Evolutionary conservation across 2,888 invertebrate genomes (phyloP), one percentile per base, ranked within the genome.

Genomic region (Laspeyria flexula): DNA sequence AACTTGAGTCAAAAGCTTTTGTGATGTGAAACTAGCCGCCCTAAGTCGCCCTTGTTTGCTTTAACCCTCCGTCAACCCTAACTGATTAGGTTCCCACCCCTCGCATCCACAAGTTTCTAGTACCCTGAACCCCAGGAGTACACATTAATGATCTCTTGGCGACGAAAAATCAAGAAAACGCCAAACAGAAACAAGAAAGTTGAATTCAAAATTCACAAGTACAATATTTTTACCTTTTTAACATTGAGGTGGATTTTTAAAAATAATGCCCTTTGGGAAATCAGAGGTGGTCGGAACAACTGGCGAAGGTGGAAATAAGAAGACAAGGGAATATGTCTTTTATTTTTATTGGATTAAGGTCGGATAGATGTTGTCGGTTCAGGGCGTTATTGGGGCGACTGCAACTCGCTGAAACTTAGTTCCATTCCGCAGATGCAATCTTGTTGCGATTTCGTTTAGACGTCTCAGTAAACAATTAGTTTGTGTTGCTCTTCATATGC

Each of bases 211-310:
- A 80, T 79, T 84, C 70, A 73, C 69, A 79, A 80, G 79, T 72
- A 79, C 75, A 82, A 85, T 84, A 86, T 84, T 85, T 69, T 82
- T 79, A 79, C 81, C 79, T 74, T 82, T 83, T 82, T 81, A 83
- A 83, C 77, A 74, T 76, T 70, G 79, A 74, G 76, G 83, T 73
- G 75, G 81, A 84, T 87, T 88, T 86, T 86, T 77, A 79, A 83
- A 86, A 89, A 87, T 83, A 84, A 75, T 67, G 81, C 75, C 90
- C 90, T 83, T 74, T 77, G 90, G 90, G 90, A 91, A 91, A 91
- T 91, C 90, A 90, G 77, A 77, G 75, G 78, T 81, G 81, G 79
- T 79, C 68, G 77, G 75, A 74, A 73, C 73, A 75, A 77, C 75
- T 65, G 68, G 58, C 67, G 64, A 64, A 73, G 58, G 64, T 61